Percentiles rank a stretch among this genome's conserved stretches.
phyloP scores from a whole-genome alignment of 2,113 vertebrate species.

The Acanthisitta chloris region DNA sequence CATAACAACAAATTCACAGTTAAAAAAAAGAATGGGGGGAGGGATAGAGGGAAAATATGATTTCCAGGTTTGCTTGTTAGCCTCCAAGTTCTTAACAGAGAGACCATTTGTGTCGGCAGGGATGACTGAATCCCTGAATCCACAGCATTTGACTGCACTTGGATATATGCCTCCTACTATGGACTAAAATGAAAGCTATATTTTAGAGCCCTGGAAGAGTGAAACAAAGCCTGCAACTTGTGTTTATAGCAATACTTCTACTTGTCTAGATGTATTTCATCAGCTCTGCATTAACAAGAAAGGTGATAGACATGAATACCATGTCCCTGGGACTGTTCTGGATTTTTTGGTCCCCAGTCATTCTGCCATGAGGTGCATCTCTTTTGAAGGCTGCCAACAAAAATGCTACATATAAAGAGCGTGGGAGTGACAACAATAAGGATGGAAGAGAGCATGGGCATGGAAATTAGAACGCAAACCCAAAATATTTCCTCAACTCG shows the following conservation, averaged over 20 bases:
- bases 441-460: not conserved
- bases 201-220: slow-evolving; percentile 19
- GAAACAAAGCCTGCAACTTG: slow-evolving; percentile 29
- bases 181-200: slow-evolving; percentile 47
- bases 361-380: not conserved
- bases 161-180: slow-evolving; percentile 38
- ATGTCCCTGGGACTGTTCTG: not conserved
- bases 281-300: not conserved
- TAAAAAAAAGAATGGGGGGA: rapidly evolving
- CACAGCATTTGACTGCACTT: slow-evolving; percentile 11
- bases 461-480: not conserved
- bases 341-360: not conserved
- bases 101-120: not conserved
- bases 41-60: not conserved
- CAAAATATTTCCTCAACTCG: not conserved
- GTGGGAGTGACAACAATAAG: not conserved
- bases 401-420: not conserved
- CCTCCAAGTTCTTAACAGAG: not conserved
- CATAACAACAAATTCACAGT: not conserved
- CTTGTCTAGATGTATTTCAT: not conserved
- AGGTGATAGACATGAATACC: not conserved
- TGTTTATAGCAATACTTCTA: slow-evolving; percentile 24
- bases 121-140: not conserved
- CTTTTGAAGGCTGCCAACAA: not conserved
- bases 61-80: not conserved